Conservation (phyloP, 2,113 vertebrate genomes). For the Gasterosteus aculeatus region DNA sequence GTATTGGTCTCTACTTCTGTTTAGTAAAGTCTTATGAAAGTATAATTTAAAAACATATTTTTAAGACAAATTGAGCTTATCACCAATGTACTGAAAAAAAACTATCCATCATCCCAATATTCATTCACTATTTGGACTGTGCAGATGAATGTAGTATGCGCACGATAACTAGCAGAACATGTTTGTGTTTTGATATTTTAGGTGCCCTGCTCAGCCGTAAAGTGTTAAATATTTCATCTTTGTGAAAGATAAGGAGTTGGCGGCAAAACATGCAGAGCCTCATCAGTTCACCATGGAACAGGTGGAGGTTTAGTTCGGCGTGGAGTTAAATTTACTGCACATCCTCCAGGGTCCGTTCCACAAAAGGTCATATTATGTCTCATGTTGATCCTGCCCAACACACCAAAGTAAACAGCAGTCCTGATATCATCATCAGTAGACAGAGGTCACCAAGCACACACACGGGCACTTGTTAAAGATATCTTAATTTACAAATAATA, state of each 20-base stretch:
- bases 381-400: neutral
- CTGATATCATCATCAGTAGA: neutral
- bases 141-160: neutral
- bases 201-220: neutral
- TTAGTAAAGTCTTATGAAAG: neutral
- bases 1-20: neutral
- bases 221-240: neutral
- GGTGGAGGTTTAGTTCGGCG: neutral
- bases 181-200: neutral
- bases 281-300: neutral
- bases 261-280: neutral
- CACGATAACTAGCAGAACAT: neutral
- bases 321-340: neutral
- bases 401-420: neutral
- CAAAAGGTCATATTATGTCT: neutral
- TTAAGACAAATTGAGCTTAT: neutral
- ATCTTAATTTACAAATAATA: no score
- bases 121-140: neutral
- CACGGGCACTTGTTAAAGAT: no score
- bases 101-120: neutral
- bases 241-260: neutral
- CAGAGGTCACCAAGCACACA: neutral
- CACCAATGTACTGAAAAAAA: neutral
- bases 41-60: neutral
- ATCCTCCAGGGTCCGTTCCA: neutral